These are phyloP conservation scores for Morelia viridis DNA, from an alignment of 2,797 vertebrate genomes.

Conservation along the genomic window DNA sequence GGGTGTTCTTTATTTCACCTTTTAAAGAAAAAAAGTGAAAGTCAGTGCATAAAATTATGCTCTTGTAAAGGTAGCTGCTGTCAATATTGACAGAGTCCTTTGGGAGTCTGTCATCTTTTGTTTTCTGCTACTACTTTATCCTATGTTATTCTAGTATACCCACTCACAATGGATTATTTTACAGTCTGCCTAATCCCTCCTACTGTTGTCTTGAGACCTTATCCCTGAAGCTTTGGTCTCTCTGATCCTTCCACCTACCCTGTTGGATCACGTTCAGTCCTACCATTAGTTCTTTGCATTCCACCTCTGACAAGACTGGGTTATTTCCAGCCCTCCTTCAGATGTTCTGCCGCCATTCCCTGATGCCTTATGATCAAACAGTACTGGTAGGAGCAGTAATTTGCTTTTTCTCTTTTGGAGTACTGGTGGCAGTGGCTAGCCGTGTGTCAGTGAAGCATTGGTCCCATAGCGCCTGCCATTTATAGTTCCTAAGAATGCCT, in stretches of 20 bases:
- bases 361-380: background rate
- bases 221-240: background rate
- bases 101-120: background rate
- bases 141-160: background rate
- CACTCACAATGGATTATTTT: background rate
- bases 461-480: background rate
- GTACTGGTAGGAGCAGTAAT: background rate
- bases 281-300: background rate
- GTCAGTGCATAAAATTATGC: constrained; percentile 16
- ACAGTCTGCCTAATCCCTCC: background rate
- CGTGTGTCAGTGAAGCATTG: background rate
- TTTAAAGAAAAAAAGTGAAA: constrained; percentile 1
- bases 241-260: background rate
- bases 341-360: background rate
- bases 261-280: background rate
- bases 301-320: background rate
- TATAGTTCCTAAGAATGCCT: background rate
- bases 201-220: background rate
- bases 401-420: background rate
- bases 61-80: background rate
- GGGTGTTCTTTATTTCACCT: constrained; percentile 7
- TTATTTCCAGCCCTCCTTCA: background rate
- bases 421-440: background rate
- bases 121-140: background rate
- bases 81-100: background rate